A percentile compares a stretch with the other conserved stretches of the same genome.
Conservation (phyloP, 2,888 invertebrate genomes). For the Caenorhabditis uteleia region DNA sequence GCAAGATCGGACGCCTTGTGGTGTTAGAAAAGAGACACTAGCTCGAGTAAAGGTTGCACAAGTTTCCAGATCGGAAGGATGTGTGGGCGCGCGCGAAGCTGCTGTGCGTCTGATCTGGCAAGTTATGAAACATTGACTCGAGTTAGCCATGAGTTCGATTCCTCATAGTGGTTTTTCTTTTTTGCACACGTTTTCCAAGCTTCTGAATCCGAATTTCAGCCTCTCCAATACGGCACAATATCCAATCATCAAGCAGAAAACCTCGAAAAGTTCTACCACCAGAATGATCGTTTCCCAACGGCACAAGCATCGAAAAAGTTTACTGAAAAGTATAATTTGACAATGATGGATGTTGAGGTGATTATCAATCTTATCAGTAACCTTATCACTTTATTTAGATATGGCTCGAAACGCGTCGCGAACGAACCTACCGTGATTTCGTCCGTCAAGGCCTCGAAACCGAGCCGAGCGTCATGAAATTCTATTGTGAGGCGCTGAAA, state of each 20-base stretch:
- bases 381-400: constrained; percentile 16
- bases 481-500: constrained; percentile 33
- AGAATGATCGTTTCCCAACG: constrained; percentile 15
- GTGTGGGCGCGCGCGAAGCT: too few relatives aligned
- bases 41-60: too few relatives aligned
- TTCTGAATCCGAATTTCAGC: too few relatives aligned
- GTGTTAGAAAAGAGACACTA: too few relatives aligned
- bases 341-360: constrained; percentile 30
- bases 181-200: too few relatives aligned
- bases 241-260: constrained; percentile 30
- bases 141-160: too few relatives aligned
- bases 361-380: too few relatives aligned
- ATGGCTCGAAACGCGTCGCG: constrained; percentile 37
- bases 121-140: too few relatives aligned
- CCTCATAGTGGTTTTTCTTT: too few relatives aligned
- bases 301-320: constrained; percentile 29
- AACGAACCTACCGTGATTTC: constrained; percentile 29
- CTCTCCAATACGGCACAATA: constrained; percentile 32
- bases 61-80: too few relatives aligned
- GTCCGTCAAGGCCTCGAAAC: constrained; percentile 20
- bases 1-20: too few relatives aligned
- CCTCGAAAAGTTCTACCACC: constrained; percentile 31
- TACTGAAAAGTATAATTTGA: constrained; percentile 12
- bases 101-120: too few relatives aligned
- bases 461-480: constrained; percentile 29